phyloP scores from a whole-genome alignment of 2,797 vertebrate genomes.

The Bucorvus abyssinicus region DNA sequence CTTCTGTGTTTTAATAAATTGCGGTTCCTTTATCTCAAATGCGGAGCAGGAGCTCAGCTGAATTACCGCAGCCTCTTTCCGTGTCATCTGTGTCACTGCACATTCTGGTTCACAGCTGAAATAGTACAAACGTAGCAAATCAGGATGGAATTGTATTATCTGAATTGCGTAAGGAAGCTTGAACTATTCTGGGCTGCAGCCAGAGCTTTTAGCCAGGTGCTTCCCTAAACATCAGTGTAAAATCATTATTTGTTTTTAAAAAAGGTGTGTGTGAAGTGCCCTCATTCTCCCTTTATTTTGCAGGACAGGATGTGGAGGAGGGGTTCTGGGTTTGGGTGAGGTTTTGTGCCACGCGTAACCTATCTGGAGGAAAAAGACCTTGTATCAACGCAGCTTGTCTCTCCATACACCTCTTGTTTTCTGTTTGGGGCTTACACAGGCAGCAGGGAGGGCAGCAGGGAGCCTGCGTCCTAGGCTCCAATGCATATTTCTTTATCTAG shows the following conservation, averaged over 20 bases:
- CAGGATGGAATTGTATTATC: not conserved
- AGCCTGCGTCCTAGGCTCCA: not conserved
- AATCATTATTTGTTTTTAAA: not conserved
- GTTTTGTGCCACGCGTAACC: not conserved
- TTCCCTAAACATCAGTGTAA: not conserved
- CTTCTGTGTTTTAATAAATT: slow-evolving; percentile 44
- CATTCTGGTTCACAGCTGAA: not conserved
- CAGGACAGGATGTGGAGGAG: not conserved
- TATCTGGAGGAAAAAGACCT: not conserved
- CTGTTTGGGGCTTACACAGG: not conserved
- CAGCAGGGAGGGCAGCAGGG: not conserved
- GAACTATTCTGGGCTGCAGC: not conserved
- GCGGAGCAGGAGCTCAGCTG: not conserved
- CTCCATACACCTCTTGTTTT: not conserved
- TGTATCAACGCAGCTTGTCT: not conserved
- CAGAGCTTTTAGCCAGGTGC: not conserved
- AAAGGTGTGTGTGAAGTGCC: not conserved
- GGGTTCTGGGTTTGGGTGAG: not conserved
- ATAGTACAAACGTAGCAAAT: not conserved
- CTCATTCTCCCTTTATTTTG: not conserved
- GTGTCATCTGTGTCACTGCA: not conserved
- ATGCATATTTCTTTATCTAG: not conserved
- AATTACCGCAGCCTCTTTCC: not conserved
- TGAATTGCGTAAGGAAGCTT: not conserved
- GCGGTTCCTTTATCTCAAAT: slow-evolving; percentile 1